Percentiles rank a stretch among this genome's conserved stretches.
phyloP scores from a whole-genome alignment of 2,113 vertebrate genomes.

The Megalops atlanticus region DNA sequence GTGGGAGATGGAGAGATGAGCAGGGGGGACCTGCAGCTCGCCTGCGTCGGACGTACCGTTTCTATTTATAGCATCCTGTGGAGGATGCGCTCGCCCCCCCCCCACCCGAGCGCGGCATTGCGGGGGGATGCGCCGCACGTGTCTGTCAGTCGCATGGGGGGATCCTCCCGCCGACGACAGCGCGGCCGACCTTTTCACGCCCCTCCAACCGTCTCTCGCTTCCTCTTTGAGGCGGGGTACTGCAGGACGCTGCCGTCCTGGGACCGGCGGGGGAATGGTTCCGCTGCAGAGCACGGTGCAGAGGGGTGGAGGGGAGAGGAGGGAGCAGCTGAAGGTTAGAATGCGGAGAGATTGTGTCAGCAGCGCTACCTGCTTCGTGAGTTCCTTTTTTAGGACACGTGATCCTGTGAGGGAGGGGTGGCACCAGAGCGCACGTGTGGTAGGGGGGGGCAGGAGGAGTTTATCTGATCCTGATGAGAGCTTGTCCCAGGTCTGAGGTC shows the following conservation, averaged over 20 bases:
- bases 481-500: no score
- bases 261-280: background rate
- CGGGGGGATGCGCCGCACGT: background rate
- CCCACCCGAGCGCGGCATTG: background rate
- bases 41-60: background rate
- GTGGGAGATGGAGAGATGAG: background rate
- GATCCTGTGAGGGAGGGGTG: background rate
- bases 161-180: background rate
- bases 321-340: background rate
- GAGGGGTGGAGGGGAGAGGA: background rate
- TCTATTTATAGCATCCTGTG: slow-evolving; percentile 1
- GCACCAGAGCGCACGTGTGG: no score
- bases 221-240: background rate
- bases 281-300: background rate
- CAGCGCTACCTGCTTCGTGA: background rate
- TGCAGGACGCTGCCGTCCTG: background rate
- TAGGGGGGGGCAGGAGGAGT: no score
- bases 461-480: no score
- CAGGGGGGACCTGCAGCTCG: background rate
- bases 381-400: background rate
- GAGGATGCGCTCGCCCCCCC: background rate
- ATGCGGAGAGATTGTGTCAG: slow-evolving; percentile 3
- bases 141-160: background rate
- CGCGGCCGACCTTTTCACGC: background rate
- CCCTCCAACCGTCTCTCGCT: background rate